Conservation (phyloP, 2,888 invertebrate species). For the Kuschelorhynchus macadamiae region DNA sequence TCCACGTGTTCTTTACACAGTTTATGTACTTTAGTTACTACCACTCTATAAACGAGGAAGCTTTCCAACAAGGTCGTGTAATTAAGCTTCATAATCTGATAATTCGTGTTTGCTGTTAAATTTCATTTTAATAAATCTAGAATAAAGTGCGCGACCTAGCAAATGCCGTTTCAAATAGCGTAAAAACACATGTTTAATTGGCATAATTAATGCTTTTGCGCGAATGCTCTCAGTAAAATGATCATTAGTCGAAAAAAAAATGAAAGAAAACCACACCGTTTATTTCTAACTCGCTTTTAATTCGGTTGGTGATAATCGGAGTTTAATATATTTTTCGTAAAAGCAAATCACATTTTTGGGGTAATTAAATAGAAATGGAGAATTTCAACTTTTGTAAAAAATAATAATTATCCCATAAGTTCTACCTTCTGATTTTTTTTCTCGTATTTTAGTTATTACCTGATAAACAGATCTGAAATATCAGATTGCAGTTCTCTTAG, state of each 20-base stretch:
- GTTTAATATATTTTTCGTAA: neutral
- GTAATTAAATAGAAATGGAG: neutral
- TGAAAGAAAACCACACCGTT: conserved; percentile 14
- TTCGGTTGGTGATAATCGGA: conserved; percentile 12
- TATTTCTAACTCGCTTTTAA: conserved; percentile 33
- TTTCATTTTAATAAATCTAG: conserved; percentile 33
- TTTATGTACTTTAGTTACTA: too few relatives aligned
- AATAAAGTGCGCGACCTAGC: conserved; percentile 17
- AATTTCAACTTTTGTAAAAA: neutral
- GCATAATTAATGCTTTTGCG: conserved; percentile 29
- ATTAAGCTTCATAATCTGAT: conserved; percentile 25
- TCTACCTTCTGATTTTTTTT: too few relatives aligned
- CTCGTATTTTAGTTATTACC: too few relatives aligned
- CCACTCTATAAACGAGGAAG: too few relatives aligned
- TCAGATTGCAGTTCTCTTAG: too few relatives aligned
- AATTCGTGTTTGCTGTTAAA: conserved; percentile 27
- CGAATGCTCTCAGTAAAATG: conserved; percentile 21
- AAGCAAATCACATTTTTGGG: too few relatives aligned
- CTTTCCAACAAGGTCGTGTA: neutral
- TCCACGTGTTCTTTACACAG: too few relatives aligned
- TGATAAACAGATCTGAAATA: too few relatives aligned
- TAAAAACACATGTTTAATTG: conserved; percentile 41
- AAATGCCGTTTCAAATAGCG: conserved; percentile 14
- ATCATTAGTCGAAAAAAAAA: conserved; percentile 36
- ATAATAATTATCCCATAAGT: too few relatives aligned